Conservation (phyloP, 2,888 invertebrate genomes). For the Hirtodrosophila trivittata region DNA sequence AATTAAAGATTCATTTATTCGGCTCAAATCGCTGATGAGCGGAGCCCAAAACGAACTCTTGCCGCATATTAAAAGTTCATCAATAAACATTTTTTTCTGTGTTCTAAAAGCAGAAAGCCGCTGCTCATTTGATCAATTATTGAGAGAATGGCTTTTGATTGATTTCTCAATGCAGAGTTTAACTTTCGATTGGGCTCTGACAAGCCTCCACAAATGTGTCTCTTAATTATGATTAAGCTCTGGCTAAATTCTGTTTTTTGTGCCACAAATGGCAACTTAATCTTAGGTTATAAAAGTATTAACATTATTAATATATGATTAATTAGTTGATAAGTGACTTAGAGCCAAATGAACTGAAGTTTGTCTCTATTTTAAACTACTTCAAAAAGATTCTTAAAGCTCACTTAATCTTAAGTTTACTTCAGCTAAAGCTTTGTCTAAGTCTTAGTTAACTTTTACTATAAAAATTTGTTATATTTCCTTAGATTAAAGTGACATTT, state of each 20-base stretch:
- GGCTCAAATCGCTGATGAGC: neutral
- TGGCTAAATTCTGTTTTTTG: neutral
- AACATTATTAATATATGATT: no score
- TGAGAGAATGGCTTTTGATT: slow-evolving; percentile 19
- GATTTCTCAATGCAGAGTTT: slow-evolving; percentile 35
- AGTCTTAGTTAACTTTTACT: no score
- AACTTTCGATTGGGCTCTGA: neutral
- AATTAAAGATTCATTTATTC: slow-evolving; percentile 47
- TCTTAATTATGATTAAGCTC: slow-evolving; percentile 3
- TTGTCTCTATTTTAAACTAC: no score
- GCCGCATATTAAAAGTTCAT: slow-evolving; percentile 44
- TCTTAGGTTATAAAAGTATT: no score
- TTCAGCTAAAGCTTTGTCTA: no score
- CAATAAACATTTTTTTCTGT: slow-evolving; percentile 22
- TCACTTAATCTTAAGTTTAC: no score
- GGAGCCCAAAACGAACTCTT: slow-evolving; percentile 1
- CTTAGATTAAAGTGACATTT: no score
- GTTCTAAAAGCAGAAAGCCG: slow-evolving; percentile 12
- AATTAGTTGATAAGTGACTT: no score
- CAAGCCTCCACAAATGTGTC: neutral
- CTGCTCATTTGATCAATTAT: slow-evolving; percentile 19
- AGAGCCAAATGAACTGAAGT: no score
- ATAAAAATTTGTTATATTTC: no score
- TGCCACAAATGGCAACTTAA: no score
- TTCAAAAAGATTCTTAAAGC: no score